phyloP scores from a whole-genome alignment of 2,888 invertebrate species.

The Tuberolachnus salignus region DNA sequence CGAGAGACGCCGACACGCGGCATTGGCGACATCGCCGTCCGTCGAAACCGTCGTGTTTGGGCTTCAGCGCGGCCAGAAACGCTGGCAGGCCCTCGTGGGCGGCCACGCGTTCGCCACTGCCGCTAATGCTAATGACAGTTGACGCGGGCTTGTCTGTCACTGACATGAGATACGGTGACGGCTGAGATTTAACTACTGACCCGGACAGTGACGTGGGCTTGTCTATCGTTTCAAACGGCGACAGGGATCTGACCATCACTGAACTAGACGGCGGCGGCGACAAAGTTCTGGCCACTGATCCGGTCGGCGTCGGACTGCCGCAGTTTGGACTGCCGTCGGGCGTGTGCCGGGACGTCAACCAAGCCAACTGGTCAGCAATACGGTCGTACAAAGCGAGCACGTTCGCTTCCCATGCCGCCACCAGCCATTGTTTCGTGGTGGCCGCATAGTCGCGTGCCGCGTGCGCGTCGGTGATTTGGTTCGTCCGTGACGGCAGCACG shows the following conservation, averaged over 20 bases:
- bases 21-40: neutral
- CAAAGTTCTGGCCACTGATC: neutral
- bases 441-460: neutral
- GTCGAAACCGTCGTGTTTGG: neutral
- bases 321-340: neutral
- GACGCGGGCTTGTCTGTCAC: no score
- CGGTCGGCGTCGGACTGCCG: neutral
- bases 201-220: no score
- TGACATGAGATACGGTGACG: no score
- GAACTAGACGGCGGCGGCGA: no score
- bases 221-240: no score
- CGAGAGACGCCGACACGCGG: neutral
- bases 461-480: neutral
- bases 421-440: no score
- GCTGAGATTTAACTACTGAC: no score
- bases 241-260: no score
- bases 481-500: neutral
- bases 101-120: neutral
- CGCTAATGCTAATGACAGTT: no score
- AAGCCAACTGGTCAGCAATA: no score
- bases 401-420: neutral
- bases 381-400: neutral
- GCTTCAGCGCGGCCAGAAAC: constrained; percentile 5
- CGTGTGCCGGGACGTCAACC: neutral
- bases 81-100: neutral